phyloP scores from a whole-genome alignment of 2,888 invertebrate species.

The Sicus ferrugineus region DNA sequence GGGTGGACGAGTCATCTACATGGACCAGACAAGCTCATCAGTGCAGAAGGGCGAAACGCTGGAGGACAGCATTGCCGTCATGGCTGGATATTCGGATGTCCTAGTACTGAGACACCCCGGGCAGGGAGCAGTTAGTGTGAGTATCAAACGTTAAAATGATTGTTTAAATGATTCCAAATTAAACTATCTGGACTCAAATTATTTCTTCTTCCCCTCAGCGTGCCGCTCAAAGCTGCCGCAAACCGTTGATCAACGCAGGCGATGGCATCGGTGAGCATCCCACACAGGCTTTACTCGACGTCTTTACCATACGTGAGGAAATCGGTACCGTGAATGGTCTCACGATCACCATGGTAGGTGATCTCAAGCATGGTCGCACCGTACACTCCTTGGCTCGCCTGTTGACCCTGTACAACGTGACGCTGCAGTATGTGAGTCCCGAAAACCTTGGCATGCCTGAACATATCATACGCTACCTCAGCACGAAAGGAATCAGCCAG shows the following conservation, averaged over 20 bases:
- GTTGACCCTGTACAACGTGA: slow-evolving; percentile 92
- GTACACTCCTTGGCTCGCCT: slow-evolving; percentile 96
- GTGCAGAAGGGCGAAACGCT: slow-evolving; percentile 96
- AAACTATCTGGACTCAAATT: too few relatives aligned
- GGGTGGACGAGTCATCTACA: slow-evolving; percentile 90
- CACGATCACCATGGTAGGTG: slow-evolving; percentile 97
- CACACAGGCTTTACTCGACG: slow-evolving; percentile 95
- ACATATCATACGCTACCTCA: slow-evolving; percentile 81
- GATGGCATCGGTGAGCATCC: slow-evolving; percentile 98
- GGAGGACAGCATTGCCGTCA: slow-evolving; percentile 84
- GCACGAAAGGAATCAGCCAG: slow-evolving; percentile 80
- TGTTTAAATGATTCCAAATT: too few relatives aligned
- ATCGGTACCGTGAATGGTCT: slow-evolving; percentile 98
- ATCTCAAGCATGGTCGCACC: slow-evolving; percentile 96
- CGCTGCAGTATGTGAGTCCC: slow-evolving; percentile 91
- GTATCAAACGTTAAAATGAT: slow-evolving; percentile 57
- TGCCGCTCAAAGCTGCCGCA: slow-evolving; percentile 82
- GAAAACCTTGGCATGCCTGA: slow-evolving; percentile 89
- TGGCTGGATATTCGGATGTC: slow-evolving; percentile 94
- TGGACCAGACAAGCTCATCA: slow-evolving; percentile 90
- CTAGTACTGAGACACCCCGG: slow-evolving; percentile 94
- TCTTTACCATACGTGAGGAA: slow-evolving; percentile 98
- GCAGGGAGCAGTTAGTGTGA: slow-evolving; percentile 87
- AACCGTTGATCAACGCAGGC: slow-evolving; percentile 97
- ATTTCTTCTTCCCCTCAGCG: slow-evolving; percentile 68